Evolutionary conservation across 1,140 invertebrate genomes (phyloP).

Genomic region (Danaus plexippus): DNA sequence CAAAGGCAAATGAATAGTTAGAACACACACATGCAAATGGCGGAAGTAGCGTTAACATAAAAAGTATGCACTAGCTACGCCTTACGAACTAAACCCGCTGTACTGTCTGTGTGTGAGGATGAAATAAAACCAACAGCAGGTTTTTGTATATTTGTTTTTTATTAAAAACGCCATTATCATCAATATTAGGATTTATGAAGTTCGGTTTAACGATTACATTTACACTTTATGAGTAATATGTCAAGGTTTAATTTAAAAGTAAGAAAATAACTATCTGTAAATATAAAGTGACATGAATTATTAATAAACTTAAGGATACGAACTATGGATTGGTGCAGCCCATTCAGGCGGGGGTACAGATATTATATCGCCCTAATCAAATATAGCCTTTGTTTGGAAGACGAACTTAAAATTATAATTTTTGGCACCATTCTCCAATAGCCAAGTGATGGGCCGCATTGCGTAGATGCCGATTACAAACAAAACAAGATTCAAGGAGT

Average conservation of each 20-base stretch:
- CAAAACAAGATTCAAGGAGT: constrained; percentile 50
- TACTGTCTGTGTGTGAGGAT: constrained; percentile 5
- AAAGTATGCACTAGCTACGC: constrained; percentile 29
- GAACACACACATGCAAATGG: constrained; percentile 49
- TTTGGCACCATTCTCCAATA: constrained; percentile 39
- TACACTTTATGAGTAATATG: constrained; percentile 69
- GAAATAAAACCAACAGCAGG: constrained; percentile 54
- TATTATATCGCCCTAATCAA: constrained; percentile 20
- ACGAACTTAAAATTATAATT: constrained; percentile 47
- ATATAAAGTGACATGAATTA: constrained; percentile 27
- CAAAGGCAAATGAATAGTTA: constrained; percentile 61
- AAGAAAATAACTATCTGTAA: constrained; percentile 62
- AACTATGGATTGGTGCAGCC: constrained; percentile 41
- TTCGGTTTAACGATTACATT: constrained; percentile 71
- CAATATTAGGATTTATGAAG: constrained; percentile 72
- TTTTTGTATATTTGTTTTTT: constrained; percentile 68
- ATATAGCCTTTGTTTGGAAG: constrained; percentile 50
- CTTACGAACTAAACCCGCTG: constrained; percentile 1
- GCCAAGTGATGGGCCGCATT: constrained; percentile 56
- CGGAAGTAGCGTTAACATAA: constrained; percentile 26
- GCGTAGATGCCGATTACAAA: constrained; percentile 55
- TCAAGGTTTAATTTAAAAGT: constrained; percentile 62
- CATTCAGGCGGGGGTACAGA: constrained; percentile 29
- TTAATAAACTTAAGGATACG: constrained; percentile 15
- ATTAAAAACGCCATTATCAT: constrained; percentile 71